A percentile compares a stretch with the other conserved stretches of the same genome.
phyloP scores from a whole-genome alignment of 2,888 invertebrate genomes.

The Gastracanthus pulcherrimus region DNA sequence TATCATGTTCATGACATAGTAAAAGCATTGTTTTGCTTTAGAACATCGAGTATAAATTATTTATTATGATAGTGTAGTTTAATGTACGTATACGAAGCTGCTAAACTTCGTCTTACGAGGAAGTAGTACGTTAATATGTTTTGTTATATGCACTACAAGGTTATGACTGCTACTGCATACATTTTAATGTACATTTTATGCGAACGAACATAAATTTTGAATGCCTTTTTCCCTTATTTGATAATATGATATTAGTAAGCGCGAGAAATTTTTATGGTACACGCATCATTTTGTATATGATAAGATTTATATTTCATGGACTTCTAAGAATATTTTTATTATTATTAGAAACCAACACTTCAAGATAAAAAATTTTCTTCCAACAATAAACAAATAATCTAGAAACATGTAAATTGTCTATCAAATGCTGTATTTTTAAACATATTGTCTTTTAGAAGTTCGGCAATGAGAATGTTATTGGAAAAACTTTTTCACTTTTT shows the following conservation, averaged over 20 bases:
- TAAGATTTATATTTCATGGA: background rate
- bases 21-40: background rate
- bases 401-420: background rate
- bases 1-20: too few species aligned
- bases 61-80: background rate
- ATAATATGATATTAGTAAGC: background rate
- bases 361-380: too few species aligned
- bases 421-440: background rate
- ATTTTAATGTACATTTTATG: background rate
- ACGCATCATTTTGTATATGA: background rate
- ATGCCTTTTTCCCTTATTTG: background rate
- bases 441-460: background rate
- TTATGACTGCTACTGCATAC: background rate
- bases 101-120: background rate
- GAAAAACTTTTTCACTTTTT: constrained; percentile 13
- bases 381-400: too few species aligned
- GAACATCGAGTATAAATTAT: background rate
- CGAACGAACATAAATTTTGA: background rate
- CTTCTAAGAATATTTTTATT: background rate
- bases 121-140: background rate
- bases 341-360: background rate
- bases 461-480: background rate
- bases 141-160: background rate
- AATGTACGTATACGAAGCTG: background rate
- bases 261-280: background rate